Evolutionary conservation across 2,797 vertebrate species (phyloP).

Genomic region (Pseudochirops cupreus): DNA sequence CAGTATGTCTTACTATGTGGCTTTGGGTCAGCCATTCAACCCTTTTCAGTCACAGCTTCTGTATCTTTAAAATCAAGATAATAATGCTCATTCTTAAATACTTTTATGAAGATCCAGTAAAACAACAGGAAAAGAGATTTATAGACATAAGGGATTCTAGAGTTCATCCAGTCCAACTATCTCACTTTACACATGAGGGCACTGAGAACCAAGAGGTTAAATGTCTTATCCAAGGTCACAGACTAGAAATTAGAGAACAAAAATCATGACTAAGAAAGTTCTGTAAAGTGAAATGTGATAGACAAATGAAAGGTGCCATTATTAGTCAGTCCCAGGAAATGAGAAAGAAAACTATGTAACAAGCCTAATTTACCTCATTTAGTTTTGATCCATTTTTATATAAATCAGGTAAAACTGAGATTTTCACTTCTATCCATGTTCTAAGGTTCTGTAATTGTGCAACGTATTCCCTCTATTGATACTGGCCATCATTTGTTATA

Average conservation of each 20-base stretch:
- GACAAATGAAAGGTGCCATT: background rate
- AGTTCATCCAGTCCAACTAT: background rate
- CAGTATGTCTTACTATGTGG: background rate
- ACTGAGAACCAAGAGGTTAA: background rate
- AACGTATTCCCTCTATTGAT: background rate
- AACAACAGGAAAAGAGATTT: background rate
- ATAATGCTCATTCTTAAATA: background rate
- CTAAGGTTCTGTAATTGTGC: background rate
- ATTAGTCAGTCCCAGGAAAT: slow-evolving; percentile 29
- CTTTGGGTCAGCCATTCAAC: background rate
- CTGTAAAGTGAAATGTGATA: background rate
- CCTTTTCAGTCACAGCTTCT: background rate
- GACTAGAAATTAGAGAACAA: background rate
- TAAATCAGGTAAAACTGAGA: slow-evolving; percentile 71
- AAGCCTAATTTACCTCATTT: slow-evolving; percentile 15
- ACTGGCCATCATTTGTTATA: background rate
- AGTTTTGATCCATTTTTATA: slow-evolving; percentile 59
- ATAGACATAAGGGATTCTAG: background rate
- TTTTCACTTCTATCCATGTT: slow-evolving; percentile 50
- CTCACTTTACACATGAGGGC: background rate
- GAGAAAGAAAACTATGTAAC: slow-evolving; percentile 25
- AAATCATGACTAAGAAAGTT: background rate
- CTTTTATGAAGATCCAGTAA: background rate
- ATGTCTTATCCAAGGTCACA: background rate
- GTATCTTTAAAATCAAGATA: background rate